A percentile compares a stretch with the other conserved stretches of the same genome.
Evolutionary conservation across 2,888 invertebrate species (phyloP).

Genomic region (Helleia helle): DNA sequence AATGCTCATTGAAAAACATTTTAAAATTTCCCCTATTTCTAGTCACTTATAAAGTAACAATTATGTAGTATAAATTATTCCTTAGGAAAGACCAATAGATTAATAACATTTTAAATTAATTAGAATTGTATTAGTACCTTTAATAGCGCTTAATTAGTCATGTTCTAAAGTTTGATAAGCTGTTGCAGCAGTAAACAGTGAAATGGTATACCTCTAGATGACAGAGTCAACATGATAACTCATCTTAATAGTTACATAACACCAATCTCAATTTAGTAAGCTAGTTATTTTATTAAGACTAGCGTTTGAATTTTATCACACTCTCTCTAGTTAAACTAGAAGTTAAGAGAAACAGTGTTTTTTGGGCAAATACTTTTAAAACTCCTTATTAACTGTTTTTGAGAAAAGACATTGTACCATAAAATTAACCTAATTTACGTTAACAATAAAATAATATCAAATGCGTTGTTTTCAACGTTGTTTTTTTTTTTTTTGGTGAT

Average conservation of each 20-base stretch:
- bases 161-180: conserved; percentile 33
- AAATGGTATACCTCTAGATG: conserved; percentile 28
- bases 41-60: conserved; percentile 39
- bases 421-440: too few species aligned
- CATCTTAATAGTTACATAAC: conserved; percentile 2
- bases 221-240: neutral
- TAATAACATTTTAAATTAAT: conserved; percentile 24
- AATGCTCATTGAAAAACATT: too few species aligned
- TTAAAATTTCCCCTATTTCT: too few species aligned
- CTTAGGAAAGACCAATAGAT: conserved; percentile 67
- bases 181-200: conserved; percentile 52
- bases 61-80: conserved; percentile 34
- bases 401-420: too few species aligned
- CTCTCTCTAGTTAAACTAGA: neutral
- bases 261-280: neutral
- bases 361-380: too few species aligned
- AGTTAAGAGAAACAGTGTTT: too few species aligned
- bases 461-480: too few species aligned
- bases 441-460: too few species aligned
- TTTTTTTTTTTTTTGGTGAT: too few species aligned
- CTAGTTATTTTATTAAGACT: neutral
- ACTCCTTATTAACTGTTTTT: too few species aligned
- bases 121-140: conserved; percentile 31
- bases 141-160: conserved; percentile 45
- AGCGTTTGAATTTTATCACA: neutral